Evolutionary conservation across 1,140 invertebrate genomes (phyloP), one percentile per base, ranked within the genome.

Genomic region (Mercenaria mercenaria): DNA sequence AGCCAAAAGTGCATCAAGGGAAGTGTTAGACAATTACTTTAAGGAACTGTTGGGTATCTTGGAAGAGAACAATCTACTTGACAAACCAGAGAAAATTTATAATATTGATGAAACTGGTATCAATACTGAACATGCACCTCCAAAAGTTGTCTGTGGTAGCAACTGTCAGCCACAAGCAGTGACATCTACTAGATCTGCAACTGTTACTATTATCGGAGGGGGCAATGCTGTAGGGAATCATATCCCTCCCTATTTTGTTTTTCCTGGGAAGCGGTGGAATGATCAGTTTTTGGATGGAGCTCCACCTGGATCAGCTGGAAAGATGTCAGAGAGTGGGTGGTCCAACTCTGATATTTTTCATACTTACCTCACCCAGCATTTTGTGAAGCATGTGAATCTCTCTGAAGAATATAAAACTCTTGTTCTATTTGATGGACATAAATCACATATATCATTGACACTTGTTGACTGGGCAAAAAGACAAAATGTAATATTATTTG

Each of bases 91-190:
- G 87, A 89, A 72, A 20, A 94, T 96, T 37, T 96, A 91, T 86
- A 96, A 96, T 85, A 92, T 96, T 85, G 96, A 96, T 92, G 95
- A 96, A 91, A 96, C 96, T 84, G 95, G 94, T 0, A 95, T 95
- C 89, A 91, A 92, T 92, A 26, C 93, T 20, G 37, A 85, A 47
- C 72, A 89, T 37, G 29, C 29, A 23, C 64, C 80, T 20, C 81
- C 81, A 32, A 34, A 77, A 23, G 34, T 89, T 50, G 72, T 84
- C 4, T 59, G 67, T 52, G n/a, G 67, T 13, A 32, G 18, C 15
- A 32, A 50, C 8, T 18, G 32, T 26, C 23, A 47, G 18, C 37
- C 81, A 43, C 72, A 67, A 47, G 56, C 88, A 15, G 34, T 89
- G 18, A 84, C 88, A 61, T 61, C 88, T 13, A 29, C 18, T 34